A percentile compares a stretch with the other conserved stretches of the same genome.
Conservation (phyloP, 2,888 invertebrate species). For the Phorcus lineatus region DNA sequence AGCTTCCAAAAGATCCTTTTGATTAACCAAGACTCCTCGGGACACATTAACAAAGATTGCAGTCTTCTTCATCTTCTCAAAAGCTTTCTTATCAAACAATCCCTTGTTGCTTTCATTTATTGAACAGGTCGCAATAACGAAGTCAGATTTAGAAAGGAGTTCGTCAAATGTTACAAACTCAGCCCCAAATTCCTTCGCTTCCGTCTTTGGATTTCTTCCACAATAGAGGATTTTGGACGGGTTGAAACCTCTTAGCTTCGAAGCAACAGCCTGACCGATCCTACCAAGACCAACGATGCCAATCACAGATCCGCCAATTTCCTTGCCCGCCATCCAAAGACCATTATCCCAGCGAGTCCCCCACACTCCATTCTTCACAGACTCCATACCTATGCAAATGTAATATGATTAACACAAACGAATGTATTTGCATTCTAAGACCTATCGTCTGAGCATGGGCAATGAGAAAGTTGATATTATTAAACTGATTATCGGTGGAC, state of each 20-base stretch:
- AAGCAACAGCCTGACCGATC: slow-evolving; percentile 83
- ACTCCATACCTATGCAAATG: slow-evolving; percentile 51
- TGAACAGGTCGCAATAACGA: slow-evolving; percentile 88
- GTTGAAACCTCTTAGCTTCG: slow-evolving; percentile 85
- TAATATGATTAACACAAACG: too few relatives aligned
- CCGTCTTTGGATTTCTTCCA: slow-evolving; percentile 81
- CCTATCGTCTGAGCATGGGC: too few relatives aligned
- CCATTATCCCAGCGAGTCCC: slow-evolving; percentile 84
- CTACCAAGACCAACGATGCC: slow-evolving; percentile 75
- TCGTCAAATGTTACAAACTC: slow-evolving; percentile 83
- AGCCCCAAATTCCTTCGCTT: slow-evolving; percentile 80
- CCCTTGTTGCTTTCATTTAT: slow-evolving; percentile 83
- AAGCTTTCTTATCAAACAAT: slow-evolving; percentile 86
- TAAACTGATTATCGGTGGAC: not conserved
- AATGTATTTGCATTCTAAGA: too few relatives aligned
- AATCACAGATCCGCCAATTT: slow-evolving; percentile 86
- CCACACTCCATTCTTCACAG: slow-evolving; percentile 85
- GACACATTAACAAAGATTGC: slow-evolving; percentile 92
- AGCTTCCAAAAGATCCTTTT: slow-evolving; percentile 86
- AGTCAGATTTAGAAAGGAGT: slow-evolving; percentile 86
- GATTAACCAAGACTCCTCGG: slow-evolving; percentile 81
- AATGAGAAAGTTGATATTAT: not conserved
- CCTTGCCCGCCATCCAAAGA: slow-evolving; percentile 91
- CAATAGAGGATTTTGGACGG: slow-evolving; percentile 84
- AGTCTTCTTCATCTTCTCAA: slow-evolving; percentile 88